These are phyloP conservation scores for Malachius bipustulatus DNA, from an alignment of 2,888 invertebrate species.

Conservation along the genomic window DNA sequence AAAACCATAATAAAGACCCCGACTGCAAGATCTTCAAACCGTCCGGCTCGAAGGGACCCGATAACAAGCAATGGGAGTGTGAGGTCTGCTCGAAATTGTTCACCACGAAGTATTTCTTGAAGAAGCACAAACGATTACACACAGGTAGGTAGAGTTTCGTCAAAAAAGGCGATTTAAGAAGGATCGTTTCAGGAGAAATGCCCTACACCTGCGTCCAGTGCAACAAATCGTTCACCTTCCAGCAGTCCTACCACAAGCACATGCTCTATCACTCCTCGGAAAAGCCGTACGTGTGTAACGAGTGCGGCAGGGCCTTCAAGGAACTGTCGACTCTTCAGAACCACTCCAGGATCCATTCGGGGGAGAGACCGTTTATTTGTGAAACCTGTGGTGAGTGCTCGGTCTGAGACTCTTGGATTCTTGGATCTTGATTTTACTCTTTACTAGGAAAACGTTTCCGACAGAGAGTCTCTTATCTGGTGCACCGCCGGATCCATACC, in stretches of 20 bases:
- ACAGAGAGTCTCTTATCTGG: conserved; percentile 74
- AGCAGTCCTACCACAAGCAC: conserved; percentile 83
- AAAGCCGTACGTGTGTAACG: conserved; percentile 61
- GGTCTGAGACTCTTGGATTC: conserved; percentile 6
- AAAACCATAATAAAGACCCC: conserved; percentile 4
- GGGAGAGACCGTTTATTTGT: conserved; percentile 77
- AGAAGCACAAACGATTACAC: conserved; percentile 78
- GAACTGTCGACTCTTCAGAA: conserved; percentile 79
- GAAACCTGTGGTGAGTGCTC: conserved; percentile 63
- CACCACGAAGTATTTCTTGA: conserved; percentile 80
- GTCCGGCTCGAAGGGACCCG: conserved; percentile 34
- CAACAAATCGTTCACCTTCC: conserved; percentile 77
- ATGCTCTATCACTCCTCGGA: conserved; percentile 77
- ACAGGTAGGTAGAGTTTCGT: conserved; percentile 45
- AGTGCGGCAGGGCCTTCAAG: conserved; percentile 74
- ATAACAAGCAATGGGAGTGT: conserved; percentile 76
- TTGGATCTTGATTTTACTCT: conserved; percentile 2
- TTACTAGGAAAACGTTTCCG: conserved; percentile 74
- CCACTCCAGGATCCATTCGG: conserved; percentile 73
- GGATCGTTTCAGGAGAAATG: conserved; percentile 60
- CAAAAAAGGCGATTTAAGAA: background rate
- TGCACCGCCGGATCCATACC: conserved; percentile 72
- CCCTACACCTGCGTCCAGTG: conserved; percentile 74
- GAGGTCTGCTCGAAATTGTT: conserved; percentile 75
- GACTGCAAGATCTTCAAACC: conserved; percentile 5